Evolutionary conservation across 2,888 invertebrate genomes (phyloP).

Genomic region (Agrochola litura): DNA sequence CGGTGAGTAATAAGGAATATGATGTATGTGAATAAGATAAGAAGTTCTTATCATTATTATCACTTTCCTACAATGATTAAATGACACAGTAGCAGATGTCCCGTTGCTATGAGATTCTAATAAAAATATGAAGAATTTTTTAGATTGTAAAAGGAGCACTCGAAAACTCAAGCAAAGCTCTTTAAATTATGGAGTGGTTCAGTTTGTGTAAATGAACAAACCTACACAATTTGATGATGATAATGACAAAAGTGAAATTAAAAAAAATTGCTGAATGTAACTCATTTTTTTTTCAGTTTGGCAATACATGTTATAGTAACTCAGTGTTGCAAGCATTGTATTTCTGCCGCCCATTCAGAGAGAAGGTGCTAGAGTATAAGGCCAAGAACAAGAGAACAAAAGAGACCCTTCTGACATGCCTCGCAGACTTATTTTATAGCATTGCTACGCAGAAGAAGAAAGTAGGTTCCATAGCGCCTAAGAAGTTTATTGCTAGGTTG

Average conservation of each 20-base stretch:
- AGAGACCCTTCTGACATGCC: conserved; percentile 99
- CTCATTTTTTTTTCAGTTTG: conserved; percentile 94
- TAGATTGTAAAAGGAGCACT: background rate
- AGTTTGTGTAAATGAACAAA: background rate
- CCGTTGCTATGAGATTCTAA: conserved; percentile 25
- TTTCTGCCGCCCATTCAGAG: conserved; percentile 99
- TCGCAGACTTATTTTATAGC: conserved; percentile 99
- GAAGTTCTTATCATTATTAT: conserved; percentile 45
- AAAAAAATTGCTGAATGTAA: background rate
- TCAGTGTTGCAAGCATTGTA: conserved; percentile 99
- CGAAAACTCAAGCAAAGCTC: background rate
- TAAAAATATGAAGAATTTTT: conserved; percentile 4
- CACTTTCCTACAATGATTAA: conserved; percentile 38
- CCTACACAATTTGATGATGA: background rate
- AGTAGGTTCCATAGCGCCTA: conserved; percentile 99
- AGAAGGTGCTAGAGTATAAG: conserved; percentile 99
- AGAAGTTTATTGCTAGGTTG: conserved; percentile 99
- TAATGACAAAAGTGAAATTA: background rate
- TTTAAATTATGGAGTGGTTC: background rate
- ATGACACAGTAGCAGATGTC: conserved; percentile 26
- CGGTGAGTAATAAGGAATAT: conserved; percentile 28
- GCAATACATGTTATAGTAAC: conserved; percentile 99
- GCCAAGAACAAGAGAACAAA: conserved; percentile 98
- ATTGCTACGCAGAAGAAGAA: conserved; percentile 99
- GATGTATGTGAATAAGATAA: conserved; percentile 46